phyloP scores from a whole-genome alignment of 2,797 vertebrate species.

The Lagodon rhomboides region DNA sequence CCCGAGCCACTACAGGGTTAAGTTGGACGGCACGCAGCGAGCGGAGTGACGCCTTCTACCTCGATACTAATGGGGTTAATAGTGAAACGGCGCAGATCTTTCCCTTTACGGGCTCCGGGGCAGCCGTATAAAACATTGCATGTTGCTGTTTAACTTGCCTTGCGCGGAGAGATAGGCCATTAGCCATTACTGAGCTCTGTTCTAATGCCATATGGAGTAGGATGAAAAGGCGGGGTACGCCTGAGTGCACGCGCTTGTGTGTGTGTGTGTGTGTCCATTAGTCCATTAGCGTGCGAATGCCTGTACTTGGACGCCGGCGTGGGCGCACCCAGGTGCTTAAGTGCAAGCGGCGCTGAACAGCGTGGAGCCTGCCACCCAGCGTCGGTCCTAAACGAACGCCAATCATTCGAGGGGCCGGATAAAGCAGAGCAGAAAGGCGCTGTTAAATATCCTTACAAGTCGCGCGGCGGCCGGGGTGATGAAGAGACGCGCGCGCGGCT shows the following conservation, averaged over 20 bases:
- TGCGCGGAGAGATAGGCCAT: conserved; percentile 62
- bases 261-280: conserved; percentile 52
- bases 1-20: conserved; percentile 46
- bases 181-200: conserved; percentile 67
- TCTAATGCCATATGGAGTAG: conserved; percentile 58
- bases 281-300: conserved; percentile 62
- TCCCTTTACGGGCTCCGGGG: conserved; percentile 43
- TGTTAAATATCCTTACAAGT: conserved; percentile 3
- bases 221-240: conserved; percentile 48
- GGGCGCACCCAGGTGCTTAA: conserved; percentile 52
- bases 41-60: conserved; percentile 34
- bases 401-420: neutral
- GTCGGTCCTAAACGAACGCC: conserved; percentile 15
- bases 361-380: neutral
- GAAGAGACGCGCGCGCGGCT: neutral
- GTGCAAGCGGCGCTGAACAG: conserved; percentile 48
- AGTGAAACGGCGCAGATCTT: conserved; percentile 57
- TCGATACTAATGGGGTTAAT: conserved; percentile 70
- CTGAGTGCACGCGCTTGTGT: conserved; percentile 28
- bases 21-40: conserved; percentile 29
- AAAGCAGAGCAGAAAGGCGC: neutral
- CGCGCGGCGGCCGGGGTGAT: conserved; percentile 6
- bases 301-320: conserved; percentile 41
- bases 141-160: conserved; percentile 64
- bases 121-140: conserved; percentile 44